Percentiles rank a stretch among this genome's conserved stretches.
Evolutionary conservation across 2,113 vertebrate genomes (phyloP).

Genomic region (Phaethon lepturus): DNA sequence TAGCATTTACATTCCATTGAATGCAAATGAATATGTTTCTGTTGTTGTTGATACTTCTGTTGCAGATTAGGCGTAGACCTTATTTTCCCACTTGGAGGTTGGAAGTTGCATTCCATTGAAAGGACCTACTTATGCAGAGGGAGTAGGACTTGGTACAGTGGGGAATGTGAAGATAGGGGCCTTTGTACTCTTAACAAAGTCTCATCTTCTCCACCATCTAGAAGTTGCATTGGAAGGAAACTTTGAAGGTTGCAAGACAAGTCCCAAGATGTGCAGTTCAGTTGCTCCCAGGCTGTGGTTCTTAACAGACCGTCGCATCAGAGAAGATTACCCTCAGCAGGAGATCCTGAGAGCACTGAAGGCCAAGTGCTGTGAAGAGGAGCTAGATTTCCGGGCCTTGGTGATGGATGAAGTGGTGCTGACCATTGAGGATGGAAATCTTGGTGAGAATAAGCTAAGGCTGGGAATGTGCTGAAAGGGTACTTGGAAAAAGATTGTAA

Average conservation of each 20-base stretch:
- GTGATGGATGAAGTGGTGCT: conserved; percentile 85
- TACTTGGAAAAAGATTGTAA: neutral
- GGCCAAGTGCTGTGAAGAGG: conserved; percentile 84
- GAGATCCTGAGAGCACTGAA: conserved; percentile 82
- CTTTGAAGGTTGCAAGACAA: conserved; percentile 46
- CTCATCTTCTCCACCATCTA: conserved; percentile 53
- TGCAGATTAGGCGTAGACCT: neutral
- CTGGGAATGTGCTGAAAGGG: neutral
- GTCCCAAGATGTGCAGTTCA: conserved; percentile 84
- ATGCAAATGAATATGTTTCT: neutral
- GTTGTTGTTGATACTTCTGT: neutral
- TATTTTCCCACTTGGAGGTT: neutral
- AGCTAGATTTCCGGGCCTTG: conserved; percentile 80
- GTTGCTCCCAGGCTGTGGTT: conserved; percentile 82
- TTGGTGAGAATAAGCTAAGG: conserved; percentile 74
- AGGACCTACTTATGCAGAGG: neutral
- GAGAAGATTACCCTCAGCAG: conserved; percentile 84
- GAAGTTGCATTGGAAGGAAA: conserved; percentile 47
- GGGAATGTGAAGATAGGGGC: neutral
- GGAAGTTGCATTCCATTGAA: neutral
- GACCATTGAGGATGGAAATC: conserved; percentile 82
- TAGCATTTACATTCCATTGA: neutral
- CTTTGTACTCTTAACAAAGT: neutral
- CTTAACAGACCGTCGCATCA: conserved; percentile 85
- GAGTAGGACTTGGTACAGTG: neutral